Evolutionary conservation across 2,888 invertebrate genomes (phyloP).

Genomic region (Eueremaeus valkanovi): DNA sequence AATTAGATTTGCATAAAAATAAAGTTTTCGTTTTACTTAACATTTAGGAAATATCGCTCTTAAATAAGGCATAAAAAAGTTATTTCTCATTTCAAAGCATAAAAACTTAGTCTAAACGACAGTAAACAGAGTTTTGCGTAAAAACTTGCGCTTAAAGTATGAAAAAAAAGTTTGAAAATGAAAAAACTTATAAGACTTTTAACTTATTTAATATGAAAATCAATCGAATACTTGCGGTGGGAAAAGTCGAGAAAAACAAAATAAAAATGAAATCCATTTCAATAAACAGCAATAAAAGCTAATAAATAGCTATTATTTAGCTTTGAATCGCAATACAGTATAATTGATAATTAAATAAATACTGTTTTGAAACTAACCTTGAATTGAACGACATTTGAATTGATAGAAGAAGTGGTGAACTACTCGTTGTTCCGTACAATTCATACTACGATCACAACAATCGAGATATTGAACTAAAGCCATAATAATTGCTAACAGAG

Average conservation of each 20-base stretch:
- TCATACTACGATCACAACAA: background rate
- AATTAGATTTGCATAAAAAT: too few relatives aligned
- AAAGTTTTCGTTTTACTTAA: too few relatives aligned
- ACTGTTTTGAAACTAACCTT: background rate
- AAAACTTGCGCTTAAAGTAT: background rate
- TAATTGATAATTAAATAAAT: background rate
- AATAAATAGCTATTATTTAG: background rate
- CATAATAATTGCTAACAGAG: background rate
- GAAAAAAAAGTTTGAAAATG: background rate
- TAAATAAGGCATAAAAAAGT: too few relatives aligned
- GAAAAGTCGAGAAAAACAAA: too few relatives aligned
- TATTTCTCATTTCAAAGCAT: too few relatives aligned
- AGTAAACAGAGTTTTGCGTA: too few relatives aligned
- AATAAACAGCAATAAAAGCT: background rate
- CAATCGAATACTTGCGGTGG: too few relatives aligned
- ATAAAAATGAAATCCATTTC: background rate
- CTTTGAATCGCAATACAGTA: background rate
- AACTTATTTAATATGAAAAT: too few relatives aligned
- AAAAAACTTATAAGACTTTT: background rate
- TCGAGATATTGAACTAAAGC: background rate
- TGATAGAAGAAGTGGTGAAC: background rate
- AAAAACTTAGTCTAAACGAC: background rate
- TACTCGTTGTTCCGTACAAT: background rate
- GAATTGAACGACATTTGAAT: slow-evolving; percentile 2
- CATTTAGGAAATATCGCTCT: too few relatives aligned